A percentile compares a stretch with the other conserved stretches of the same genome.
Evolutionary conservation across 2,797 vertebrate genomes (phyloP).

Genomic region (Avahi laniger): DNA sequence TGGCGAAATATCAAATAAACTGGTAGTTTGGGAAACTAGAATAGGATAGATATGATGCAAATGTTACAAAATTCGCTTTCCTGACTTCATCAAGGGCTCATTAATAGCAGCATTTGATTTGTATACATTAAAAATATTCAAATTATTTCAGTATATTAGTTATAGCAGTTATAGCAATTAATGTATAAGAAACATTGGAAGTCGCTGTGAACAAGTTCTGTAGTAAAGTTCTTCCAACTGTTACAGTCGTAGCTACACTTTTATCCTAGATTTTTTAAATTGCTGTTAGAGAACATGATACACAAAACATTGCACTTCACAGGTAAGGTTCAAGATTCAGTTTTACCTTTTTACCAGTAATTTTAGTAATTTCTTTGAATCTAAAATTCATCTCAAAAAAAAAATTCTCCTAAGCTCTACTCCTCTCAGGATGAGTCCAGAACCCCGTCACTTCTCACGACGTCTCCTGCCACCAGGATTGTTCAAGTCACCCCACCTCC

Average conservation of each 20-base stretch:
- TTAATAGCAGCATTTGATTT: background rate
- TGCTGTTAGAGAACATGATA: background rate
- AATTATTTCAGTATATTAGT: background rate
- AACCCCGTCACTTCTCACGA: background rate
- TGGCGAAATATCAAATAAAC: background rate
- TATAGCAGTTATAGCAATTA: background rate
- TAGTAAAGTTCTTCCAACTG: background rate
- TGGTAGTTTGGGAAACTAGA: background rate
- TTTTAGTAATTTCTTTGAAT: background rate
- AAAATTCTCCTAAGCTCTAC: background rate
- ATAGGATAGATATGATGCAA: background rate
- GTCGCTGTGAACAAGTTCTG: background rate
- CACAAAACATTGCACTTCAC: background rate
- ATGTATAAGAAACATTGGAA: background rate
- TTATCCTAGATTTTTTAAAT: background rate
- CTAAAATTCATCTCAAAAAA: background rate
- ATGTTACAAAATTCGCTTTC: background rate
- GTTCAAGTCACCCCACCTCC: background rate
- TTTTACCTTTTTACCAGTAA: background rate
- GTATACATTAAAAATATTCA: slow-evolving; percentile 8
- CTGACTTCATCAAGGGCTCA: background rate
- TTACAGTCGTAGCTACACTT: background rate
- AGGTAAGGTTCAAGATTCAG: background rate
- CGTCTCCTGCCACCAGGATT: rapidly evolving
- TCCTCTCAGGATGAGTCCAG: background rate